Evolutionary conservation across 2,797 vertebrate species (phyloP), one percentile per base, ranked within the genome.

Genomic region (Diglossa cyanea): DNA sequence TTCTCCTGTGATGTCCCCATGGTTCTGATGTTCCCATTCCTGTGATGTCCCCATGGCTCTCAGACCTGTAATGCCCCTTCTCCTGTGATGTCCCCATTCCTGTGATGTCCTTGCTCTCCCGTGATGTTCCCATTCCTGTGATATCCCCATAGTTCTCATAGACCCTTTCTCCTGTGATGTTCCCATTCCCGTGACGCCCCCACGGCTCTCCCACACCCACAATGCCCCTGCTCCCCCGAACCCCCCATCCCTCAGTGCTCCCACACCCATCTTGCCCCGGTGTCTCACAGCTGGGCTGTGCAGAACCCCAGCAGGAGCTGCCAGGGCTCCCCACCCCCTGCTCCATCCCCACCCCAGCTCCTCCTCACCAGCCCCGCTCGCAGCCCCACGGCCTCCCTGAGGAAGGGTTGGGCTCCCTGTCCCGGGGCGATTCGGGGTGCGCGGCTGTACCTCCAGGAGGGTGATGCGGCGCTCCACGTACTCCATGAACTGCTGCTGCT

Each of bases 391-490:
- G 48, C 33, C 2, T 4, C 35, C 12, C 2, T 0, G 44, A 31
- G 4, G 28, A 9, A 24, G 42, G 58, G 8, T 23, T 1, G 39
- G 71, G 71, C 28, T 37, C n/a, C 42, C 26, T 1, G 0, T 10
- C 9, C 2, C 2, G 18, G 45, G 67, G 55, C 1, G 1, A 30
- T 11, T 9, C 2, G 39, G 54, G 58, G 2, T 12, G 17, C 2
- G 8, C 39, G 85, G 60, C 40, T 3, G 63, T 86, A 99, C 99
- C 99, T 99, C 99, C 40, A 99, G 98, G 31, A 98, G 98, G 70
- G 98, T 96, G 93, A 99, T 97, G 78, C 99, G 98, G 92, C 98
- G 98, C 97, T 99, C 99, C 97, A 99, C 98, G 95, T 99, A 99
- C 95, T 99, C 99, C 98, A 99, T 98, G 89, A 99, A 98, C 31